A percentile compares a stretch with the other conserved stretches of the same genome.
phyloP scores from a whole-genome alignment of 1,140 invertebrate genomes.

The Eurosta solidaginis region DNA sequence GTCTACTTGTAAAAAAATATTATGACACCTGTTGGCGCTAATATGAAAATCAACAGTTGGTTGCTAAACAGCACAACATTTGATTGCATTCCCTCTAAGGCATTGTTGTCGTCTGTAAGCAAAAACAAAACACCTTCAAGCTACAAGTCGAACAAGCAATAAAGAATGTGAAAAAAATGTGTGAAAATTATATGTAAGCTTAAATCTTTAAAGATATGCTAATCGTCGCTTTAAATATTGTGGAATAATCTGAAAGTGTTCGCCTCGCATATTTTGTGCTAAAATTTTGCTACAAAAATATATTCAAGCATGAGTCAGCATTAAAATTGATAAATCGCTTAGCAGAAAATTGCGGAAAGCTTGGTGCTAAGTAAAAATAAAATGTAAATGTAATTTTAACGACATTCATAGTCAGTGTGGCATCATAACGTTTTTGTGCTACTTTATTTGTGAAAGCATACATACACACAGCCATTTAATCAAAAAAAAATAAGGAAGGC shows the following conservation, averaged over 20 bases:
- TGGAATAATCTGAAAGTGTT: not conserved
- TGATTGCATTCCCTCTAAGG: not conserved
- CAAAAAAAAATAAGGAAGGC: too few species aligned
- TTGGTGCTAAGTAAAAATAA: not conserved
- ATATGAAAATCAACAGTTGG: slow-evolving; percentile 11
- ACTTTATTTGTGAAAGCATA: not conserved
- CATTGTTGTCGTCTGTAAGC: not conserved
- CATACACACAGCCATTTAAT: too few species aligned
- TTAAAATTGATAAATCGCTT: not conserved
- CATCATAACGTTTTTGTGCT: not conserved
- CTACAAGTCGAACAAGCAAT: not conserved
- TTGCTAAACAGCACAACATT: slow-evolving; percentile 13
- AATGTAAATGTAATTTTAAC: not conserved
- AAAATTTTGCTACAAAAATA: not conserved
- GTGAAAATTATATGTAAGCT: not conserved
- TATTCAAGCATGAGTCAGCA: not conserved
- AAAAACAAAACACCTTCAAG: not conserved
- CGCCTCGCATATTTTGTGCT: too few species aligned
- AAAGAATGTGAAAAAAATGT: not conserved
- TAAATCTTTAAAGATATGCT: not conserved
- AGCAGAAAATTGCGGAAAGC: not conserved
- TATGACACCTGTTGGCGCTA: not conserved
- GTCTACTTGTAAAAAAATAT: not conserved
- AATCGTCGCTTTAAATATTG: not conserved
- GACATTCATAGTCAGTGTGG: not conserved